phyloP scores from a whole-genome alignment of 2,113 vertebrate species.

The Orycteropus afer region DNA sequence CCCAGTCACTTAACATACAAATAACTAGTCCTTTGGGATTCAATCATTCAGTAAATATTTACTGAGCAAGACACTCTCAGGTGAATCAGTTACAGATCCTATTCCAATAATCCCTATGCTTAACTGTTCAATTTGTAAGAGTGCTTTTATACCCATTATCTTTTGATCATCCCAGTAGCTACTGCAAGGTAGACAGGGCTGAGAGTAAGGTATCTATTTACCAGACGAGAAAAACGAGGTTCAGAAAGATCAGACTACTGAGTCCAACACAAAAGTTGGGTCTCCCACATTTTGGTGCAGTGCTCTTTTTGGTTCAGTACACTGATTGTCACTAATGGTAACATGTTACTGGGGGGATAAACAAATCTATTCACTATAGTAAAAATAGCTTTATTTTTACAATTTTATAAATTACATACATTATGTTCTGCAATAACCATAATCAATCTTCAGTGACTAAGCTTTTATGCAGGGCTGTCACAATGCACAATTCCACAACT shows the following conservation, averaged over 20 bases:
- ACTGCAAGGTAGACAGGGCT: not conserved
- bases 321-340: not conserved
- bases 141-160: not conserved
- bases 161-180: not conserved
- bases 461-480: not conserved
- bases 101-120: not conserved
- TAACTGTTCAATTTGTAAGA: conserved; percentile 30
- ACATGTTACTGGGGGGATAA: not conserved
- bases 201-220: conserved; percentile 39
- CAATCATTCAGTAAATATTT: not conserved
- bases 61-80: conserved; percentile 1
- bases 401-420: not conserved
- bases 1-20: conserved; percentile 13
- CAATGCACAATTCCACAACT: not conserved
- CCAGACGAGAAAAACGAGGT: not conserved
- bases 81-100: not conserved
- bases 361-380: not conserved
- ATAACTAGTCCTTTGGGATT: conserved; percentile 7
- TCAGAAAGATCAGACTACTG: conserved; percentile 31
- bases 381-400: not conserved
- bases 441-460: not conserved
- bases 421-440: not conserved
- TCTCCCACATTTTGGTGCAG: not conserved
- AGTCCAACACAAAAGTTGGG: conserved; percentile 12
- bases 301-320: not conserved